These are phyloP conservation scores for Anastrepha ludens DNA, from an alignment of 1,140 invertebrate species.

Conservation along the genomic window DNA sequence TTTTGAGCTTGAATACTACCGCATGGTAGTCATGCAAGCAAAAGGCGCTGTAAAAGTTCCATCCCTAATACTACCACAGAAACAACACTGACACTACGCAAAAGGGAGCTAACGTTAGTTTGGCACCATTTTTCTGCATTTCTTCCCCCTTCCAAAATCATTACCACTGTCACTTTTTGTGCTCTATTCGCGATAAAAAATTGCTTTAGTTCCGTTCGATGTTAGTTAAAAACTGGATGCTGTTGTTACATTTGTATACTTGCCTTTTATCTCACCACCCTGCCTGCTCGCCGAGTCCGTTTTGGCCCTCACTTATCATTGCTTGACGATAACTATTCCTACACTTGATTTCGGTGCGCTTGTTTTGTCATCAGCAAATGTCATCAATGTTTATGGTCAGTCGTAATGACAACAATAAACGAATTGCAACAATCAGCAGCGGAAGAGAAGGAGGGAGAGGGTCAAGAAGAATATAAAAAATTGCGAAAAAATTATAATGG, in stretches of 20 bases:
- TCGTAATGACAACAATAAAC: slow-evolving; percentile 65
- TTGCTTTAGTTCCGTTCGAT: not conserved
- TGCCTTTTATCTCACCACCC: not conserved
- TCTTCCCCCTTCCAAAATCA: not conserved
- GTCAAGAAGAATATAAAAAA: not conserved
- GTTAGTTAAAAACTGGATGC: not conserved
- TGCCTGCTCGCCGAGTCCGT: not conserved
- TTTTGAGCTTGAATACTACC: no score
- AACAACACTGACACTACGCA: not conserved
- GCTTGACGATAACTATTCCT: not conserved
- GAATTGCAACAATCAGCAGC: slow-evolving; percentile 26
- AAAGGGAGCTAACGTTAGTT: not conserved
- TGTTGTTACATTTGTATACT: not conserved
- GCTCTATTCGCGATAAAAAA: not conserved
- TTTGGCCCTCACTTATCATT: not conserved
- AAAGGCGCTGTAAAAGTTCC: no score
- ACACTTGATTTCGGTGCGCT: not conserved
- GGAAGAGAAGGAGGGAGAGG: not conserved
- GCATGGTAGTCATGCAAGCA: no score
- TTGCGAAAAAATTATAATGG: not conserved
- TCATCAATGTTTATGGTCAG: slow-evolving; percentile 71
- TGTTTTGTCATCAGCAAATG: slow-evolving; percentile 60
- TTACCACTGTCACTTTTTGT: not conserved
- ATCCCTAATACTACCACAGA: no score
- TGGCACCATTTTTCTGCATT: not conserved